Evolutionary conservation across 2,113 vertebrate genomes (phyloP).

Genomic region (Eublepharis macularius): DNA sequence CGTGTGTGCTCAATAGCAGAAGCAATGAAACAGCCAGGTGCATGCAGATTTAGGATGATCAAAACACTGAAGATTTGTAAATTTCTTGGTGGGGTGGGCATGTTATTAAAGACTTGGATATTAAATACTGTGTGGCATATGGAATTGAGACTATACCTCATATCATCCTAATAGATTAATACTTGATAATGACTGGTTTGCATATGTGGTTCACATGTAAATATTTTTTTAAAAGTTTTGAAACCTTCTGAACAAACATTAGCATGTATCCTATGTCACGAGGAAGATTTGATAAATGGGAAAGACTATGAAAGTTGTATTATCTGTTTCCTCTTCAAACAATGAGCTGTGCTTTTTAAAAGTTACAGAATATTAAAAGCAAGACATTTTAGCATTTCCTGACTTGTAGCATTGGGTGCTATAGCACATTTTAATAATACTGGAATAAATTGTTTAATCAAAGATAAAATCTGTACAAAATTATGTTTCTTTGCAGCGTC

Average conservation of each 20-base stretch:
- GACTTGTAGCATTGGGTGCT: neutral
- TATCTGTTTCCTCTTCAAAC: neutral
- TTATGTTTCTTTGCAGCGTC: neutral
- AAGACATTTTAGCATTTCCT: neutral
- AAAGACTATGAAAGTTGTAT: neutral
- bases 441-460: neutral
- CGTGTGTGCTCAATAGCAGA: neutral
- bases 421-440: neutral
- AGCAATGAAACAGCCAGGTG: neutral
- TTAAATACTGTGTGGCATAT: neutral
- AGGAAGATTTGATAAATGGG: neutral
- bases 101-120: neutral
- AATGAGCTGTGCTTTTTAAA: neutral
- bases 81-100: neutral
- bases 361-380: neutral
- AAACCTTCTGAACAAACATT: slow-evolving; percentile 3
- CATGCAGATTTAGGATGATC: neutral
- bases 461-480: neutral
- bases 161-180: neutral
- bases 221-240: neutral
- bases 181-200: neutral
- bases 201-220: neutral
- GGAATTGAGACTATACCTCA: neutral
- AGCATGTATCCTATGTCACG: neutral
- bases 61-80: neutral